These are phyloP conservation scores for Sander lucioperca DNA, from an alignment of 2,113 vertebrate genomes.

Conservation along the genomic window DNA sequence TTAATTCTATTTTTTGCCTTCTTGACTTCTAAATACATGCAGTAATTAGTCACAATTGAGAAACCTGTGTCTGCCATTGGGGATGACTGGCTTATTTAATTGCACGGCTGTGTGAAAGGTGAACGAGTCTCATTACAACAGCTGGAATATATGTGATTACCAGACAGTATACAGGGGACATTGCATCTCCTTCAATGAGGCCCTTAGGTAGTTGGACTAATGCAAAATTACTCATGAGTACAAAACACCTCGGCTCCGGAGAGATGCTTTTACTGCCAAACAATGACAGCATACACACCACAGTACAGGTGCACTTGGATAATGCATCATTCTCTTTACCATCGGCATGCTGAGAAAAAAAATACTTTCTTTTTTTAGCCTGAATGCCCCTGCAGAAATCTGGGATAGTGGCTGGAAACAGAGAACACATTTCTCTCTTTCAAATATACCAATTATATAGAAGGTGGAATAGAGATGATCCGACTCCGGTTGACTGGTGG, in stretches of 20 bases:
- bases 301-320: conserved; percentile 18
- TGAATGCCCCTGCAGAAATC: conserved; percentile 20
- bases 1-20: conserved; percentile 49
- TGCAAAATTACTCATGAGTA: conserved; percentile 9
- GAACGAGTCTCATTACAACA: conserved; percentile 21
- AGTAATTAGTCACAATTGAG: conserved; percentile 56
- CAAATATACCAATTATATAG: conserved; percentile 51
- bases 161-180: conserved; percentile 4
- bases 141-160: conserved; percentile 10
- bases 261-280: conserved; percentile 7
- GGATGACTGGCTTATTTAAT: conserved; percentile 43
- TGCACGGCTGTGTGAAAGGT: conserved; percentile 31
- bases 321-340: conserved; percentile 37
- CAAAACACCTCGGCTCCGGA: conserved; percentile 17
- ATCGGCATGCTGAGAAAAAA: conserved; percentile 8
- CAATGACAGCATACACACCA: not conserved
- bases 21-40: conserved; percentile 28
- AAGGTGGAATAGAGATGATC: conserved; percentile 33
- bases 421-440: conserved; percentile 47
- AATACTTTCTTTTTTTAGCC: not conserved
- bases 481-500: conserved; percentile 36
- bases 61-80: conserved; percentile 1
- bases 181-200: conserved; percentile 2
- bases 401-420: conserved; percentile 18
- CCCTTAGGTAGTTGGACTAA: conserved; percentile 14